phyloP scores from a whole-genome alignment of 2,888 invertebrate genomes.

The Xanthia icteritia region DNA sequence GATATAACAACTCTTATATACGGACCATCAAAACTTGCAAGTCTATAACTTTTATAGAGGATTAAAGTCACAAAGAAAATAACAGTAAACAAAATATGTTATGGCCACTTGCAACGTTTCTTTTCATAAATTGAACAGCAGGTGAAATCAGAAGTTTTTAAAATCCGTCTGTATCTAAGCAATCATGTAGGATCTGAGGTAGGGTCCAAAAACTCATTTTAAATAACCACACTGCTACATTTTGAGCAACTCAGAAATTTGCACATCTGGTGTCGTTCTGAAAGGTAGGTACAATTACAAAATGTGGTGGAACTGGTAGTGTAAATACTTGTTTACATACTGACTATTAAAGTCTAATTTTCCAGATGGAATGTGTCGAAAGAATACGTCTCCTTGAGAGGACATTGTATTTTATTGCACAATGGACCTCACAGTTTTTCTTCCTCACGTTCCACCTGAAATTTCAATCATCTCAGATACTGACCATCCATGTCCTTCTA shows the following conservation, averaged over 20 bases:
- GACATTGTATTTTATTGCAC: no score
- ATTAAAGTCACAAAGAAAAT: neutral
- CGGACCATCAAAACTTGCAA: conserved; percentile 26
- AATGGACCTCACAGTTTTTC: no score
- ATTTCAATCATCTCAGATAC: neutral
- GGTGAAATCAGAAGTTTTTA: neutral
- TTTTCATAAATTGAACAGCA: neutral
- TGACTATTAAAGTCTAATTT: no score
- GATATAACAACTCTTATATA: conserved; percentile 8
- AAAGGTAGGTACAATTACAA: no score
- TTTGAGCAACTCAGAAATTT: neutral
- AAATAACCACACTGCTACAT: neutral
- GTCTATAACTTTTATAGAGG: conserved; percentile 22
- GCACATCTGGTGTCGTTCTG: neutral
- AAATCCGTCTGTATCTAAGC: neutral
- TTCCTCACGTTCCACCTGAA: no score
- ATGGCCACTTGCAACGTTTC: neutral
- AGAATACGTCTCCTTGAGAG: no score
- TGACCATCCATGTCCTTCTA: conserved; percentile 23
- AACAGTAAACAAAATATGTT: neutral
- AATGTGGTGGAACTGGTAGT: neutral
- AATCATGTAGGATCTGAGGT: neutral
- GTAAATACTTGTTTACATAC: neutral
- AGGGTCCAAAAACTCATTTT: neutral
- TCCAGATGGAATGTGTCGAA: no score